A percentile compares a stretch with the other conserved stretches of the same genome.
These are phyloP conservation scores for Ceratosolen solmsi DNA, from an alignment of 1,140 invertebrate genomes.

Conservation along the genomic window DNA sequence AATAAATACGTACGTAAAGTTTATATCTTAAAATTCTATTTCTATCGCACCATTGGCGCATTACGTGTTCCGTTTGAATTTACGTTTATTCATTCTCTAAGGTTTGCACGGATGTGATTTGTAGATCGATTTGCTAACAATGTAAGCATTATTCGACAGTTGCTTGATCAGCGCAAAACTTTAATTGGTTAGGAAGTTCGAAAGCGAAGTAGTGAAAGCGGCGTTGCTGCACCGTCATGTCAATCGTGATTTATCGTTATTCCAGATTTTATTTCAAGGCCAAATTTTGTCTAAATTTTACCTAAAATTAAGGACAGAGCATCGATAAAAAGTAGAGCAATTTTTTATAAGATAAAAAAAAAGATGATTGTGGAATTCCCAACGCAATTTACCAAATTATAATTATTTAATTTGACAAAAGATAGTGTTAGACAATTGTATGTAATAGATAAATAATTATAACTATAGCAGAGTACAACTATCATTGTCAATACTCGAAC, in stretches of 20 bases:
- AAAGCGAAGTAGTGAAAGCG: constrained; percentile 1
- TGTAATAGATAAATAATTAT: too few species aligned
- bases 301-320: too few species aligned
- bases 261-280: not conserved
- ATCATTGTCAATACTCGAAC: too few species aligned
- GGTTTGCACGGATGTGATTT: not conserved
- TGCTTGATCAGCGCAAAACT: constrained; percentile 28
- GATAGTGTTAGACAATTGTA: too few species aligned
- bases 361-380: too few species aligned
- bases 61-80: not conserved
- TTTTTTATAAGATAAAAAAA: too few species aligned
- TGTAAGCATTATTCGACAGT: not conserved
- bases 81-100: not conserved
- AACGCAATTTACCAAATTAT: too few species aligned
- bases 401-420: too few species aligned
- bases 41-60: not conserved
- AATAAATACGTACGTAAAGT: not conserved
- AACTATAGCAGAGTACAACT: too few species aligned
- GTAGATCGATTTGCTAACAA: not conserved
- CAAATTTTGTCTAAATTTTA: too few species aligned
- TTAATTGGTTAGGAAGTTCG: constrained; percentile 11
- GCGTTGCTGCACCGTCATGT: not conserved
- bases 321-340: too few species aligned
- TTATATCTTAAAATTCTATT: not conserved
- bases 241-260: not conserved